Conservation (phyloP, 2,797 vertebrate genomes). For the Megalops cyprinoides region DNA sequence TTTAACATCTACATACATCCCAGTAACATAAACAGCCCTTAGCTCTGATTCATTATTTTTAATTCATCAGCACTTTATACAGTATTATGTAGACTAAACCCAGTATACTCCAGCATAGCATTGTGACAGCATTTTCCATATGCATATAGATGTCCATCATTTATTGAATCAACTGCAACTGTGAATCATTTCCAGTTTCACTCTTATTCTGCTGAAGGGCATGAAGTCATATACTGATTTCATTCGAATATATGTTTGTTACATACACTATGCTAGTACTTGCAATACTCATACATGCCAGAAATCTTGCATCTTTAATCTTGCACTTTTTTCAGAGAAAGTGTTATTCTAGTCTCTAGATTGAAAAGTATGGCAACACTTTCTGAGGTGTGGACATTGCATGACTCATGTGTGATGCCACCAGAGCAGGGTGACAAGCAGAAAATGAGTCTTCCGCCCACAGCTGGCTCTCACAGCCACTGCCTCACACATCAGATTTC, state of each 20-base stretch:
- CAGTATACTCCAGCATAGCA: background rate
- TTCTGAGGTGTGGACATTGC: background rate
- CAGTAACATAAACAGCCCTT: background rate
- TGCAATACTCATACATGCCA: too few relatives aligned
- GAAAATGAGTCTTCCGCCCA: background rate
- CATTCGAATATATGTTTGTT: too few relatives aligned
- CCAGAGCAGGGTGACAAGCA: constrained; percentile 12
- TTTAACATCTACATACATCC: too few relatives aligned
- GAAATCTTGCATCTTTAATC: too few relatives aligned
- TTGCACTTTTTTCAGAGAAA: too few relatives aligned
- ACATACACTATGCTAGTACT: too few relatives aligned
- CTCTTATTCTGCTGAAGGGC: background rate
- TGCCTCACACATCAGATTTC: background rate
- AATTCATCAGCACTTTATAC: background rate
- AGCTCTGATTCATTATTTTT: background rate
- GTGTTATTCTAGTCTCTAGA: too few relatives aligned
- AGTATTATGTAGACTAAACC: background rate
- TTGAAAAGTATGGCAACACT: too few relatives aligned
- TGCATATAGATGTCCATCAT: too few relatives aligned
- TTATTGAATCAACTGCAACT: too few relatives aligned
- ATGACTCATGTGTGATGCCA: background rate
- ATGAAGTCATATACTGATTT: background rate
- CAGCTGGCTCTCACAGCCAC: background rate
- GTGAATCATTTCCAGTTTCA: too few relatives aligned
- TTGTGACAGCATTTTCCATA: background rate